Evolutionary conservation across 2,113 vertebrate genomes (phyloP).

Genomic region (Apteryx mantelli): DNA sequence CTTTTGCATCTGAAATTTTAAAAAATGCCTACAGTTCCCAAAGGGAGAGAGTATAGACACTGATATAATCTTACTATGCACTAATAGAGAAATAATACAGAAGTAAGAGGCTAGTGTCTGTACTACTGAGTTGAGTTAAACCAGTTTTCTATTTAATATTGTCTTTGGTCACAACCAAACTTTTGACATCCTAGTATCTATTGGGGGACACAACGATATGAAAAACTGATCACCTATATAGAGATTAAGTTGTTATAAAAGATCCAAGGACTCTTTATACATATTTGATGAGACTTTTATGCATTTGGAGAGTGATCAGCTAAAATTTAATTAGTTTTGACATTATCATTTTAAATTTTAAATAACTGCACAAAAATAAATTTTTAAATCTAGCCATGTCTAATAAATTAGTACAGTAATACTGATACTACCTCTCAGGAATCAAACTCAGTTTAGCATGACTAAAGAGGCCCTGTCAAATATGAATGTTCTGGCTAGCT

Average conservation of each 20-base stretch:
- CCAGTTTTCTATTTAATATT: background rate
- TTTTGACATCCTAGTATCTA: background rate
- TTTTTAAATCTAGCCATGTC: constrained; percentile 66
- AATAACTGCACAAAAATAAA: constrained; percentile 73
- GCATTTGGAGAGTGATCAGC: constrained; percentile 75
- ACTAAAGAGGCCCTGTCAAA: constrained; percentile 63
- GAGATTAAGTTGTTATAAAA: constrained; percentile 66
- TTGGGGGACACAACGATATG: background rate
- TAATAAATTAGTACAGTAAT: constrained; percentile 70
- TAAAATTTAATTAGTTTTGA: constrained; percentile 80
- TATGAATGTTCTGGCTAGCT: background rate
- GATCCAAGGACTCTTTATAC: constrained; percentile 59
- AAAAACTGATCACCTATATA: constrained; percentile 5
- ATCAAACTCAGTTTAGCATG: constrained; percentile 53
- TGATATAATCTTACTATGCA: background rate
- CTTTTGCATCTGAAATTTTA: background rate
- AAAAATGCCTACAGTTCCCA: background rate
- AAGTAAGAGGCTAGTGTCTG: background rate
- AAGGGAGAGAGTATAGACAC: background rate
- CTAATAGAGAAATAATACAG: background rate
- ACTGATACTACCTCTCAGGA: constrained; percentile 72
- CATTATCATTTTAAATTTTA: constrained; percentile 78
- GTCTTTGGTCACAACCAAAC: background rate
- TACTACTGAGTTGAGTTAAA: background rate
- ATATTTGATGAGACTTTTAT: constrained; percentile 76